Evolutionary conservation across 2,797 vertebrate genomes (phyloP).

Genomic region (Micropoecilia bifurca): DNA sequence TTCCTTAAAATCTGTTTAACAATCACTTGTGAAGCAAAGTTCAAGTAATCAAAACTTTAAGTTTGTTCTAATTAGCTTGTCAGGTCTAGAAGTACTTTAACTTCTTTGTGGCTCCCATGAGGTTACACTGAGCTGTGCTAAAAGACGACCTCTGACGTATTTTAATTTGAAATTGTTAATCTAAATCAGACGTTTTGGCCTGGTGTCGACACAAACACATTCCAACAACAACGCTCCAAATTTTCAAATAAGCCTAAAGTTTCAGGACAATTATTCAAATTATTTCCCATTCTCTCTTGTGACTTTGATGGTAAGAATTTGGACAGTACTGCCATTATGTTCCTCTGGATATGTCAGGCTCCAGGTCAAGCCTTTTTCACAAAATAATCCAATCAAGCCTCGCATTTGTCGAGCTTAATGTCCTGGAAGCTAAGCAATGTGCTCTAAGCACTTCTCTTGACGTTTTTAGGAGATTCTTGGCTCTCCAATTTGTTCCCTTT

Average conservation of each 20-base stretch:
- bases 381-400: constrained; percentile 57
- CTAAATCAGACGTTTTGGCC: neutral
- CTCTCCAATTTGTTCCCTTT: constrained; percentile 53
- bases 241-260: constrained; percentile 32
- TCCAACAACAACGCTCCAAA: neutral
- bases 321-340: constrained; percentile 26
- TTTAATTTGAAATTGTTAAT: neutral
- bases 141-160: neutral
- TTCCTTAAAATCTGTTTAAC: neutral
- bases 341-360: constrained; percentile 49
- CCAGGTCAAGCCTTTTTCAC: constrained; percentile 52
- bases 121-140: neutral
- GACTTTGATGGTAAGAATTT: constrained; percentile 31
- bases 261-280: constrained; percentile 32
- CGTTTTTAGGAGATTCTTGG: constrained; percentile 14
- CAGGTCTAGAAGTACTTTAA: neutral
- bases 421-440: constrained; percentile 31
- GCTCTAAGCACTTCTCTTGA: constrained; percentile 25
- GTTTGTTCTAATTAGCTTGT: neutral
- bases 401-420: constrained; percentile 49
- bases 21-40: neutral
- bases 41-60: neutral
- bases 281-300: neutral
- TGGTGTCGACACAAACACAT: neutral
- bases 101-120: neutral